These are phyloP conservation scores for Gulo gulo DNA, from an alignment of 2,113 vertebrate genomes.

Conservation along the genomic window DNA sequence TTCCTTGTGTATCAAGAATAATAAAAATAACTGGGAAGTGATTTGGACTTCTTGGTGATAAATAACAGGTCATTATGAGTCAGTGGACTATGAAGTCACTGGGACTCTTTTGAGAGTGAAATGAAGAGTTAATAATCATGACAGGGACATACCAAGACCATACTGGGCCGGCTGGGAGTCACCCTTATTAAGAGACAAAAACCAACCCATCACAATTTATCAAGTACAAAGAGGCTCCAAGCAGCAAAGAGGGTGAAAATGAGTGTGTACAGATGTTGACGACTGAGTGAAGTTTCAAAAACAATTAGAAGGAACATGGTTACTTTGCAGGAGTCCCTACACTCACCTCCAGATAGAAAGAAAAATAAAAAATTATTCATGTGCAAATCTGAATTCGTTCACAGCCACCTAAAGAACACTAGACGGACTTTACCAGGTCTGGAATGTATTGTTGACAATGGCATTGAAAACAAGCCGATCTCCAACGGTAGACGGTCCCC, in stretches of 20 bases:
- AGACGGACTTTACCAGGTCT: conserved; percentile 77
- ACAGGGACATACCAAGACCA: not conserved
- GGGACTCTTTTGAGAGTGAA: not conserved
- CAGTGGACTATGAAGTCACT: not conserved
- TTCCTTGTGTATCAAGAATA: not conserved
- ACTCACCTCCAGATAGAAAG: not conserved
- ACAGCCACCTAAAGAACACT: not conserved
- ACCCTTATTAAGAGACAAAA: not conserved
- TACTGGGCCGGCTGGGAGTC: not conserved
- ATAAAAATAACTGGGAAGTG: not conserved
- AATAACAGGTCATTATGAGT: not conserved
- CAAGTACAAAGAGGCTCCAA: not conserved
- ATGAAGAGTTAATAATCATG: not conserved
- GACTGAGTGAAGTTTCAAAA: not conserved
- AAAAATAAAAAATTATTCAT: not conserved
- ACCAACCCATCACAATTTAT: not conserved
- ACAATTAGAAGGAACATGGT: not conserved
- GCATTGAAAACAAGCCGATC: conserved; percentile 87
- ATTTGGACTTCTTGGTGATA: not conserved
- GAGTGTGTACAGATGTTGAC: not conserved
- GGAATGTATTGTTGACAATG: conserved; percentile 88
- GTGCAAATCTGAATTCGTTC: not conserved
- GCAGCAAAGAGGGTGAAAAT: not conserved
- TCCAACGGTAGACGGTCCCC: conserved; percentile 85
- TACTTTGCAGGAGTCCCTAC: not conserved